phyloP scores from a whole-genome alignment of 2,113 vertebrate genomes.

The Microtus ochrogaster region DNA sequence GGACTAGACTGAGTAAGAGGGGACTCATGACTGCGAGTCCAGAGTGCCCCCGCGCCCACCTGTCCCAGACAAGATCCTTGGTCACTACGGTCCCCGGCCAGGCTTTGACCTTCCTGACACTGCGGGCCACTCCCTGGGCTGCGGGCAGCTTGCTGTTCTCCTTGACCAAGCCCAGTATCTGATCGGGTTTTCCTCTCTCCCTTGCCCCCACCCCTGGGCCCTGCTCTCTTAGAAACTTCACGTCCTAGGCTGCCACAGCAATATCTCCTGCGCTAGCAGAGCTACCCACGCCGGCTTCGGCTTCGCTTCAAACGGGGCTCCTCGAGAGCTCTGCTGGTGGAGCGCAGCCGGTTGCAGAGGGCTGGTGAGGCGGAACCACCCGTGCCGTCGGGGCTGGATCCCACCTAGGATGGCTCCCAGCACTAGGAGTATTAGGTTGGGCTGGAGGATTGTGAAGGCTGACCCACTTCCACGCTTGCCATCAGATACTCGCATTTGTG shows the following conservation, averaged over 20 bases:
- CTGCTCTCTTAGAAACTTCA: not conserved
- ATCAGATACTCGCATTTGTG: not conserved
- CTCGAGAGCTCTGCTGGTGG: accelerated
- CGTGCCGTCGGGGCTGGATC: not conserved
- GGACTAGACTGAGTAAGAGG: not conserved
- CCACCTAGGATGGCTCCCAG: accelerated
- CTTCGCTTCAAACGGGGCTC: conserved; percentile 30
- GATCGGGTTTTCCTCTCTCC: not conserved
- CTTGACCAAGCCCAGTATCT: accelerated
- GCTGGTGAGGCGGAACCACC: not conserved
- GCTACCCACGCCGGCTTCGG: not conserved
- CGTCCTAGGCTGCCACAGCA: not conserved
- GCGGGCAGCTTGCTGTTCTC: not conserved
- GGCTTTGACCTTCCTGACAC: not conserved
- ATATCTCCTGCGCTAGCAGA: not conserved
- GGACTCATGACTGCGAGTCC: not conserved
- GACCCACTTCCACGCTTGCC: not conserved
- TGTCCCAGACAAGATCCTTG: not conserved
- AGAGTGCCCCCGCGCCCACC: not conserved
- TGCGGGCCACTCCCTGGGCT: not conserved
- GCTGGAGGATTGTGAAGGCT: not conserved
- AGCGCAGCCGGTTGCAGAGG: not conserved
- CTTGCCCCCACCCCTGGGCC: not conserved
- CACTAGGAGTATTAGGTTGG: not conserved
- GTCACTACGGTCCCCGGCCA: accelerated